Evolutionary conservation across 1,140 invertebrate species (phyloP).

Genomic region (Drosophila sp.): DNA sequence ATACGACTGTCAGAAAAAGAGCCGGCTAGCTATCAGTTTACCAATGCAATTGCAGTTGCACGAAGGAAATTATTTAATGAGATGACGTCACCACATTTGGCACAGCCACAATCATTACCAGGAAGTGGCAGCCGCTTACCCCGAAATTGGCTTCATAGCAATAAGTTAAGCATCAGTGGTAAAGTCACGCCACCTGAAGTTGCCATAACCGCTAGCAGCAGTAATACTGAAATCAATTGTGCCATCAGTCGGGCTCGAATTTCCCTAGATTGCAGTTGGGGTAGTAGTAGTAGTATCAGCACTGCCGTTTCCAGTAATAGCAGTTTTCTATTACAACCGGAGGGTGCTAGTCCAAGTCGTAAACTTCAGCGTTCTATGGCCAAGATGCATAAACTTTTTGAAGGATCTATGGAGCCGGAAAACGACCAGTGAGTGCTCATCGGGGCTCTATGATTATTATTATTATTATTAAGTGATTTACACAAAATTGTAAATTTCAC

Average conservation of each 20-base stretch:
- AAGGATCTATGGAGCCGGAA: not conserved
- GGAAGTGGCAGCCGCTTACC: too few relatives aligned
- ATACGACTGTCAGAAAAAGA: slow-evolving; percentile 35
- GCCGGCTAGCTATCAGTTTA: slow-evolving; percentile 56
- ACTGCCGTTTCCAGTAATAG: not conserved
- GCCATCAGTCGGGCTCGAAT: slow-evolving; percentile 26
- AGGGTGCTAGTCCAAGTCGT: slow-evolving; percentile 1
- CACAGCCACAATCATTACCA: not conserved
- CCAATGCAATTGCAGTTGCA: slow-evolving; percentile 58
- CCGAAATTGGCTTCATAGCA: not conserved
- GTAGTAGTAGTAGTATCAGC: slow-evolving; percentile 23
- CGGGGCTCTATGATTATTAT: too few relatives aligned
- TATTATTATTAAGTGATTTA: too few relatives aligned
- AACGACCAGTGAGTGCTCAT: slow-evolving; percentile 54
- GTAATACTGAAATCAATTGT: slow-evolving; percentile 25
- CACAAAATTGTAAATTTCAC: too few relatives aligned
- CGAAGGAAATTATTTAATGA: slow-evolving; percentile 46
- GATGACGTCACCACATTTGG: not conserved
- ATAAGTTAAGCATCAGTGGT: not conserved
- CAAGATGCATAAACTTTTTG: slow-evolving; percentile 71
- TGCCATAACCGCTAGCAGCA: slow-evolving; percentile 16
- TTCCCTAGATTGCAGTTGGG: slow-evolving; percentile 4
- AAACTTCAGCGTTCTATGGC: slow-evolving; percentile 61
- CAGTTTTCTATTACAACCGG: not conserved
- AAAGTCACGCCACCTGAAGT: slow-evolving; percentile 19